phyloP scores from a whole-genome alignment of 2,797 vertebrate genomes.

The Hemitrygon akajei region DNA sequence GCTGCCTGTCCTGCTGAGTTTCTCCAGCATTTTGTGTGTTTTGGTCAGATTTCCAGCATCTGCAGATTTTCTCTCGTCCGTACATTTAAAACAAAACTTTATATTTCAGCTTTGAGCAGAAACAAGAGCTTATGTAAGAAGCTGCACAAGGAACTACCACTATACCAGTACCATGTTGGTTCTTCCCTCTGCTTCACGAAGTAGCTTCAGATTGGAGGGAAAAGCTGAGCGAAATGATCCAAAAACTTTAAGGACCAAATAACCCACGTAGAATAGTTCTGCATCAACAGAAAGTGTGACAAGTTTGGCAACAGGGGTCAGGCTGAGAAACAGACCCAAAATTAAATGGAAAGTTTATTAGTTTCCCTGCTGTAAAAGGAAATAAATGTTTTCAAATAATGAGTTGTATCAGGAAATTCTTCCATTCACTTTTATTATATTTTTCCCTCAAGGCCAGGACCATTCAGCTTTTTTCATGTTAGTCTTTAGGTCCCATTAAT shows the following conservation, averaged over 20 bases:
- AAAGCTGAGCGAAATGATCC: background rate
- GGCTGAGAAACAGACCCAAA: background rate
- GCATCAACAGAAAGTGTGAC: background rate
- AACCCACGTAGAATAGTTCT: too few species aligned
- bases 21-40: too few species aligned
- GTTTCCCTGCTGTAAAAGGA: background rate
- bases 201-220: too few species aligned
- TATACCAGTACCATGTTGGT: too few species aligned
- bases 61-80: too few species aligned
- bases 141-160: too few species aligned
- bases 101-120: too few species aligned
- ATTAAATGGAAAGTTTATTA: background rate
- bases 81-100: background rate
- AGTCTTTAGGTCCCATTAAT: background rate
- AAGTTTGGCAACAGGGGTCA: background rate
- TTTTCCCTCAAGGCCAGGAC: background rate
- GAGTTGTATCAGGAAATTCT: background rate
- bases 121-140: too few species aligned
- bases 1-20: too few species aligned
- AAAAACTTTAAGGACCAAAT: background rate
- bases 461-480: background rate
- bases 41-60: too few species aligned
- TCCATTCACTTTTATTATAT: background rate
- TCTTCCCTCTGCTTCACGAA: too few species aligned
- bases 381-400: background rate